These are phyloP conservation scores for Oligia latruncula DNA, from an alignment of 2,888 invertebrate genomes.

Conservation along the genomic window DNA sequence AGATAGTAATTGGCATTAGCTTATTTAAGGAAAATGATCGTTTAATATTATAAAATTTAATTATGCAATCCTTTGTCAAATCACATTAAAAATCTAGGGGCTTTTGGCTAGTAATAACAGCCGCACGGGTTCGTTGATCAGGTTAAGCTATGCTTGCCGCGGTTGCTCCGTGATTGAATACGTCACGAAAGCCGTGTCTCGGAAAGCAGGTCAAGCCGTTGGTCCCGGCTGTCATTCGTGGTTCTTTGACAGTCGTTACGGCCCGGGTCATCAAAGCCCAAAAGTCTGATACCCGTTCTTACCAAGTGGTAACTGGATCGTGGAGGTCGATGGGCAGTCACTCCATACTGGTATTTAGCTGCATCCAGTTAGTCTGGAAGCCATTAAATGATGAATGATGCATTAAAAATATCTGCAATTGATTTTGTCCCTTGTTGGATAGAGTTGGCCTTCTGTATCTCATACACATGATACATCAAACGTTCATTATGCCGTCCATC, in stretches of 20 bases:
- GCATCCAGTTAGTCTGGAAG: not conserved
- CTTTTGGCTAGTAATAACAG: no score
- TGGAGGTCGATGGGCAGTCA: not conserved
- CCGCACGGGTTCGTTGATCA: no score
- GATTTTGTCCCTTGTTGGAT: not conserved
- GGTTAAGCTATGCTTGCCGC: no score
- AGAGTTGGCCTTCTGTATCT: constrained; percentile 28
- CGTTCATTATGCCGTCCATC: constrained; percentile 65
- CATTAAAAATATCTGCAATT: not conserved
- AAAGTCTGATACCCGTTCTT: not conserved
- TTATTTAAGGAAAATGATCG: constrained; percentile 12
- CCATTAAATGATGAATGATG: not conserved
- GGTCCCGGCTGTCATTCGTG: not conserved
- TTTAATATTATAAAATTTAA: not conserved
- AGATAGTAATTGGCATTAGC: not conserved
- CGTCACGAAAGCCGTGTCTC: not conserved
- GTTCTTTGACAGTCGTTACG: no score
- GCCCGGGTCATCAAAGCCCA: not conserved
- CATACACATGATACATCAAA: not conserved
- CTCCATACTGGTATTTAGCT: not conserved
- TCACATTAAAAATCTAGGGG: no score
- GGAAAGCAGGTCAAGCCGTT: not conserved
- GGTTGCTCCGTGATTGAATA: no score
- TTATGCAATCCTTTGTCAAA: no score
- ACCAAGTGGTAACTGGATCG: not conserved